A percentile compares a stretch with the other conserved stretches of the same genome.
phyloP scores from a whole-genome alignment of 1,140 invertebrate species.

The Leptinotarsa texana region DNA sequence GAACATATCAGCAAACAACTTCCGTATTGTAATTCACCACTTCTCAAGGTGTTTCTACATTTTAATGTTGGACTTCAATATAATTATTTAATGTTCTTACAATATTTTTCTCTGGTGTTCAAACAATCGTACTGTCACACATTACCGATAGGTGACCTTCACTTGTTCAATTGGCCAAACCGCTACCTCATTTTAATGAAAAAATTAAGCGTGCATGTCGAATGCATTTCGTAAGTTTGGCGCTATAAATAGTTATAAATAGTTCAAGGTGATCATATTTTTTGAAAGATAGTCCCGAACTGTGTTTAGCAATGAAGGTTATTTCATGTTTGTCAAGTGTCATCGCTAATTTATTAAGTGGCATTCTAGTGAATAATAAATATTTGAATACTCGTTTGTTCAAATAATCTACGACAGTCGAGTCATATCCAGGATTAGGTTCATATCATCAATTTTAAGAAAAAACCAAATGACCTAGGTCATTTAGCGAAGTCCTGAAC shows the following conservation, averaged over 20 bases:
- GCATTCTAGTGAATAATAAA: neutral
- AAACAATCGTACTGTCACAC: neutral
- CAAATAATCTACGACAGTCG: too few species aligned
- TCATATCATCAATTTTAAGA: too few species aligned
- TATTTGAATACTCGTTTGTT: too few species aligned
- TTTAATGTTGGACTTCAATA: neutral
- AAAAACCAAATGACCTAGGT: too few species aligned
- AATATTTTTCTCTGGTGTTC: neutral
- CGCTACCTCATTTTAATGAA: neutral
- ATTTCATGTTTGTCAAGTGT: neutral
- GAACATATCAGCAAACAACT: too few species aligned
- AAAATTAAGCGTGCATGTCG: neutral
- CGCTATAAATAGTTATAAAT: neutral
- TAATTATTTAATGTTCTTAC: neutral
- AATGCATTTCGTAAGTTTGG: neutral
- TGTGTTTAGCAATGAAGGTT: neutral
- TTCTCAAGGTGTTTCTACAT: too few species aligned
- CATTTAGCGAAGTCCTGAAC: too few species aligned
- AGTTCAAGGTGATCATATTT: neutral
- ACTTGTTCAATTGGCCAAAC: neutral
- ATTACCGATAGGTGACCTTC: too few species aligned
- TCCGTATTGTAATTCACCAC: too few species aligned
- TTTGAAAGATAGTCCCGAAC: neutral
- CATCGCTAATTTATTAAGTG: neutral
- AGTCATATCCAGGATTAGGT: too few species aligned